Evolutionary conservation across 2,888 invertebrate species (phyloP), one percentile per base, ranked within the genome.

Genomic region (Erannis defoliaria): DNA sequence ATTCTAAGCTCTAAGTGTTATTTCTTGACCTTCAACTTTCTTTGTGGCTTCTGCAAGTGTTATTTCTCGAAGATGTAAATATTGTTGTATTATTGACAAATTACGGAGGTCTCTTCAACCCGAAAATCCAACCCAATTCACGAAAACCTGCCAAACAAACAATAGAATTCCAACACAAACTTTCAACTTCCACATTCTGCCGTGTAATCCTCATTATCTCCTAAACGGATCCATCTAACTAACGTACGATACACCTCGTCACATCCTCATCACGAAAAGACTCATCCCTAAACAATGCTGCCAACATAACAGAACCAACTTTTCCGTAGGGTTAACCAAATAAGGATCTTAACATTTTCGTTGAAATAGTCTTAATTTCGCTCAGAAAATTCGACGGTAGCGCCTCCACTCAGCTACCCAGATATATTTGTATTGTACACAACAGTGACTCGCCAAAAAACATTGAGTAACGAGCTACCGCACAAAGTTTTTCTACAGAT

Each of bases 361-460:
- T n/a, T 2, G n/a, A 0, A 6, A n/a, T 1, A 3, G n/a, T 31
- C 1, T 33, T 2, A 12, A 5, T 19, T 31, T 31, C 26, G 1
- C 10, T 18, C 12, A 16, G 18, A 19, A 46, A 18, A 31, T 18
- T 1, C 31, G 31, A 33, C 8, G 16, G 46, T 46, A 18, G 46
- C 46, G 10, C 46, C 19, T 9, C 10, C 16, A 12, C n/a, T 19
- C 12, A 46, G 33, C 31, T 29, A 26, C 1, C 31, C 12, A 46
- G 0, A 31, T 18, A 46, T 9, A 12, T 31, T 33, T 16, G 46
- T 46, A n/a, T 6, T 31, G 43, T 14, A 56, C 56, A 76, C 70
- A 70, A 68, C 66, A 69, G 74, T 82, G 82, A 82, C 78, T 78
- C 71, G 76, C 73, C 74, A 73, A 75, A 80, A 77, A 79, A 72